Base-by-base conservation (phyloP, 2,888 invertebrate species). In the Nomada fucata region DNA sequence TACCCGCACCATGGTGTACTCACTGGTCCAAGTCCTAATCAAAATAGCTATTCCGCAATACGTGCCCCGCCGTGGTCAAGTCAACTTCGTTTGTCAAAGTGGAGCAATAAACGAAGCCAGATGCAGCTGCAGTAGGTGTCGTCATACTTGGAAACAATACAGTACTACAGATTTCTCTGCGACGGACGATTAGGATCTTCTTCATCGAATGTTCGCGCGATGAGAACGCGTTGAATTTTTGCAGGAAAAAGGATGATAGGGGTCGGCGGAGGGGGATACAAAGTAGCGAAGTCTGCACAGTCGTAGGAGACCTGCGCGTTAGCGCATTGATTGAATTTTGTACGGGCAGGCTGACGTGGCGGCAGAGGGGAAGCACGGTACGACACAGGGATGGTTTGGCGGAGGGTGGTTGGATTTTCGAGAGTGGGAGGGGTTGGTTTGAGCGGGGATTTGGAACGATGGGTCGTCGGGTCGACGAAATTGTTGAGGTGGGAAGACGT, bases 271-370 rank as follows among this genome's bases (percentile, higher is more conserved):
- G 44, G 36, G 63, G 29, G 71, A 67, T 68, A 78, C 75, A 67
- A 81, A 79, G 60, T 79, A 64, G 73, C 63, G 77, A 79, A 78
- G 65, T 64, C 78, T 63, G 83, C 79, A 79, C 83, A 80, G 82
- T 79, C 74, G 80, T 71, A 84, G 77, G 76, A 69, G 86, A 82
- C 83, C 85, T 88, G 85, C 82, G 87, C 84, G 87, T 76, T 84
- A 84, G 83, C 76, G 87, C 91, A 91, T 90, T 91, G 90, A 91
- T 91, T 91, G 89, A 90, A 91, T 91, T 90, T 89, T 82, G 85
- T 87, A 86, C 83, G 78, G 86, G 77, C 80, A 57, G 82, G 72
- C 76, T 63, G 74, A 42, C 68, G 55, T 57, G 61, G 11, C 9
- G 55, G 72, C 77, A 52, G 81, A 67, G 82, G 84, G 78, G 75